These are phyloP conservation scores for Xiphophorus hellerii DNA, from an alignment of 2,113 vertebrate species.

Conservation along the genomic window DNA sequence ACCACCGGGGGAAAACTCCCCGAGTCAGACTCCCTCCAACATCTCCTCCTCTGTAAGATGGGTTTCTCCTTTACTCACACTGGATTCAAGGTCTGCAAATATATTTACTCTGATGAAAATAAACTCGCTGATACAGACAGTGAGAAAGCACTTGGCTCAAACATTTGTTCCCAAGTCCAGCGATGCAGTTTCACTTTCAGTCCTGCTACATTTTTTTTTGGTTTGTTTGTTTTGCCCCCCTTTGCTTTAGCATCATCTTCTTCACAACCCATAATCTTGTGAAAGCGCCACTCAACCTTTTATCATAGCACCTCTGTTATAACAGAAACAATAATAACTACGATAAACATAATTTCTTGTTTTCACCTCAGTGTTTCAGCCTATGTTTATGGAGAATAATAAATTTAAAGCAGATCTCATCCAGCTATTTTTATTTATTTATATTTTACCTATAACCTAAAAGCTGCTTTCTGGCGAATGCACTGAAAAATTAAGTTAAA, in stretches of 20 bases:
- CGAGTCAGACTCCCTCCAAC: not conserved
- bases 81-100: not conserved
- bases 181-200: not conserved
- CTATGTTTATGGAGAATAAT: not conserved
- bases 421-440: not conserved
- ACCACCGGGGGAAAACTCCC: not conserved
- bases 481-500: not conserved
- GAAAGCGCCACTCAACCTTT: not conserved
- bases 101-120: not conserved
- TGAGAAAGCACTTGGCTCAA: not conserved
- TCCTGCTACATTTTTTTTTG: not conserved
- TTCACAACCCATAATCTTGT: not conserved
- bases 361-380: not conserved
- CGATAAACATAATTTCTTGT: not conserved
- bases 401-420: not conserved
- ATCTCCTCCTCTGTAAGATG: not conserved
- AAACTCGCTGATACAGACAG: not conserved
- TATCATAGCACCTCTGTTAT: not conserved
- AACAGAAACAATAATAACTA: not conserved
- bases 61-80: not conserved
- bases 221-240: not conserved
- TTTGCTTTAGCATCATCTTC: not conserved
- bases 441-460: not conserved
- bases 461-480: not conserved
- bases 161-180: not conserved